Base-by-base conservation (phyloP, 2,888 invertebrate genomes). In the Allolobophora icterica region DNA sequence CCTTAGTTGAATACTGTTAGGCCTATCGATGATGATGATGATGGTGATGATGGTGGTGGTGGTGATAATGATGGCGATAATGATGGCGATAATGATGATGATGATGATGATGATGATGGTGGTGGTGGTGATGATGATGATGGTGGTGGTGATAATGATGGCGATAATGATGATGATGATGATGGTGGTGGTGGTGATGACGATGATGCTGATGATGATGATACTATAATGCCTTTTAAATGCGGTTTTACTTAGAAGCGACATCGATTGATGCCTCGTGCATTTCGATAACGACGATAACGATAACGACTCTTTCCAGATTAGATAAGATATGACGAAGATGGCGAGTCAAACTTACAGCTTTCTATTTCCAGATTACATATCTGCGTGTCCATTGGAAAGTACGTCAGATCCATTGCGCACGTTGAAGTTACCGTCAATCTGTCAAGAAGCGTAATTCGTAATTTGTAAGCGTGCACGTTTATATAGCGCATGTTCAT, bases 361-460 rank as follows among this genome's bases (percentile, higher is more conserved):
- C 94, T 94, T 92, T 94, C 94, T 33, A 94, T 93, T 89, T 93
- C 93, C 89, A 94, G 92, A 58, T 93, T 92, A 71, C 94, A 94
- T 19, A 92, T 92, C 91, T 94, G 94, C 35, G 91, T 92, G 92
- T 94, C 94, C 93, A 94, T 93, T 89, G 94, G 94, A 89, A 94
- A 94, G 91, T 92, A 93, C 35, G 92, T 94, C 84, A 94, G 92
- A 89, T 94, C 93, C 94, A 94, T 94, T 19, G 91, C 91, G 71
- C 94, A 94, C 89, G 91, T 91, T 5, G 93, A 93, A 11, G 93
- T 93, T 30, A 94, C 92, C 15, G 94, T 94, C 71, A 94, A 90
- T 89, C 94, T 94, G 71, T 71, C 21, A 42, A 42, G 15, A 45
- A 90, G 52, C 1, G 52, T 52, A 52, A 71, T 15, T 42, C 19